Evolutionary conservation across 2,888 invertebrate species (phyloP), one percentile per base, ranked within the genome.

Genomic region (Platycheirus rosarum): DNA sequence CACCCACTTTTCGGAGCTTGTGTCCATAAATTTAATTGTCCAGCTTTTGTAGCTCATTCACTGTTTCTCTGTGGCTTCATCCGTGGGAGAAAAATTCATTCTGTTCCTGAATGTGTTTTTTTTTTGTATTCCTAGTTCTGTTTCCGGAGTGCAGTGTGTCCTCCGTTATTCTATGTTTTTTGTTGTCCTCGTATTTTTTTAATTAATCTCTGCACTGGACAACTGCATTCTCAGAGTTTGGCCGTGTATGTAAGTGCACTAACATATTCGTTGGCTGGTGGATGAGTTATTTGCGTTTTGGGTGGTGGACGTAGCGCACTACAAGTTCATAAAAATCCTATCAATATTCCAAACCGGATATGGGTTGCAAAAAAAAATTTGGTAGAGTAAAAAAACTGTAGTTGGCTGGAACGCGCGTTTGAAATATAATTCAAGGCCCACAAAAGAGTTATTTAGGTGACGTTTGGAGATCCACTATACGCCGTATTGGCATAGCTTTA

Each of bases 11-110:
- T 77, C 66, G 55, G 14, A 46, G 51, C 75, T 51, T 75, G 80
- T 66, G 82, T 42, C 77, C 77, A 82, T 82, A 82, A 82, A 82
- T 82, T 82, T 77, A 82, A 82, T 82, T 82, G 82, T 82, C 82
- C 82, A 77, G 82, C 82, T 82, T 77, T 82, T 82, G 66, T 82
- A 82, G 77, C 82, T 76, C 82, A 77, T 77, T 82, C 82, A 73
- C 62, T 68, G 66, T 37, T 66, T 42, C 62, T 26, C 51, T 77
- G 82, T 62, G 80, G 80, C 80, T 82, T 82, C 62, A 49, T 66
- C 66, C 71, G 82, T 77, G 82, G 82, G 77, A 82, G 77, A 77
- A 73, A 55, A 82, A 77, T 82, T 77, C 71, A 82, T 82, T 71
- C 62, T 66, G 57, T 68, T 42, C 32, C 69, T 55, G 69, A 69